phyloP scores from a whole-genome alignment of 2,797 vertebrate species.

The Chloroceryle inda region DNA sequence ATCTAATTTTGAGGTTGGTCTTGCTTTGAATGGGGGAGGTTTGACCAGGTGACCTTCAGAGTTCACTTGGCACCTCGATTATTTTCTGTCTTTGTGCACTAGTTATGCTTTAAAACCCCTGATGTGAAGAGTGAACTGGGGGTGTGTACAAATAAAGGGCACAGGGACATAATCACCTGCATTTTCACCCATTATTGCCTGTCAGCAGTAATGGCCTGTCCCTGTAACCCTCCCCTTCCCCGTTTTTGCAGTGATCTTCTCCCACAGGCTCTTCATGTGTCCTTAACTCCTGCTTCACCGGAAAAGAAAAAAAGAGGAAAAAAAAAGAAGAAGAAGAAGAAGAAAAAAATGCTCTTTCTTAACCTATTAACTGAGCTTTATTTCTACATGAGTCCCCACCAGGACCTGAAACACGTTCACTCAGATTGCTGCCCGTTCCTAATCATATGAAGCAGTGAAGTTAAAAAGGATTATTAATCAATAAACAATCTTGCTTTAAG shows the following conservation, averaged over 20 bases:
- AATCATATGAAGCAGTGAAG: not conserved
- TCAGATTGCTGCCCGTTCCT: not conserved
- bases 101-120: not conserved
- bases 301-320: not conserved
- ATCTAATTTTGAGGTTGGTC: not conserved
- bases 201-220: not conserved
- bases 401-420: not conserved
- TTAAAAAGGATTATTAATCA: constrained; percentile 51
- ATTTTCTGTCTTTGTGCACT: not conserved
- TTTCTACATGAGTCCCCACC: not conserved
- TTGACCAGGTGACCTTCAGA: not conserved
- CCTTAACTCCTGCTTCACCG: not conserved
- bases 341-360: not conserved
- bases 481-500: constrained; percentile 47
- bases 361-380: not conserved
- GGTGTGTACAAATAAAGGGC: not conserved
- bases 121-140: not conserved
- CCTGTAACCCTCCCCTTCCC: not conserved
- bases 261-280: not conserved
- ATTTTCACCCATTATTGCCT: constrained; percentile 25
- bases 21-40: not conserved
- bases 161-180: not conserved
- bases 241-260: not conserved
- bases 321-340: not conserved
- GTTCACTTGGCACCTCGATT: not conserved